phyloP scores from a whole-genome alignment of 2,113 vertebrate species.

The Leptodactylus fuscus region DNA sequence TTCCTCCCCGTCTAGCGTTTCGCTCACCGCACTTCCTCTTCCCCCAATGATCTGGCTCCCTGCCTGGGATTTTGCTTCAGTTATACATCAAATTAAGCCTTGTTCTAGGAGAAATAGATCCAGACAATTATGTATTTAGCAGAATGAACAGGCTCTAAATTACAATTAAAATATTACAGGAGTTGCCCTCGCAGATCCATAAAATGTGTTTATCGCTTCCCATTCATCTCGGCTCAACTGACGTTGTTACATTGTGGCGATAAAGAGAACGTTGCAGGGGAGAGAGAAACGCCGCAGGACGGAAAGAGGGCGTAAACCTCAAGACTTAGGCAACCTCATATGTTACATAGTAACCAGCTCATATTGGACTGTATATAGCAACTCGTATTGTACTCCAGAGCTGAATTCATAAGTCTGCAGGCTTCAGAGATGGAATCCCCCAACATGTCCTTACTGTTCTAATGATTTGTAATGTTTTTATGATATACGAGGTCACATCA shows the following conservation, averaged over 20 bases:
- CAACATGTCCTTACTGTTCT: too few relatives aligned
- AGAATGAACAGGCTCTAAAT: slow-evolving; percentile 43
- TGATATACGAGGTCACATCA: too few relatives aligned
- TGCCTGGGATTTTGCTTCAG: slow-evolving; percentile 37
- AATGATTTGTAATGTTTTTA: too few relatives aligned
- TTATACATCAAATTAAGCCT: slow-evolving; percentile 53
- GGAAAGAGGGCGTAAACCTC: neutral
- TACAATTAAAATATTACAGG: slow-evolving; percentile 46
- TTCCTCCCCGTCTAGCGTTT: neutral
- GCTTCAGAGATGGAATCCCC: neutral
- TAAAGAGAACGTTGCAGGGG: neutral
- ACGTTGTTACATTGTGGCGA: slow-evolving; percentile 14
- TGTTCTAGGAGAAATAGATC: slow-evolving; percentile 38
- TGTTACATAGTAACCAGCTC: too few relatives aligned
- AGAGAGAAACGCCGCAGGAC: neutral
- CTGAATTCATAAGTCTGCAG: neutral
- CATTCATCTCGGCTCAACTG: slow-evolving; percentile 31
- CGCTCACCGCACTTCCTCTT: neutral
- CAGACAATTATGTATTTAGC: slow-evolving; percentile 57
- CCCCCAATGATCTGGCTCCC: neutral
- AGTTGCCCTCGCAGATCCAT: slow-evolving; percentile 23
- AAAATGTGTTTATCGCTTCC: slow-evolving; percentile 25
- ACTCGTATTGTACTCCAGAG: neutral
- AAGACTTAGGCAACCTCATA: too few relatives aligned
- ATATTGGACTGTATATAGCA: too few relatives aligned